Percentiles rank a stretch among this genome's conserved stretches.
These are phyloP conservation scores for Botia kubotai DNA, from an alignment of 2,797 vertebrate genomes.

Conservation along the genomic window DNA sequence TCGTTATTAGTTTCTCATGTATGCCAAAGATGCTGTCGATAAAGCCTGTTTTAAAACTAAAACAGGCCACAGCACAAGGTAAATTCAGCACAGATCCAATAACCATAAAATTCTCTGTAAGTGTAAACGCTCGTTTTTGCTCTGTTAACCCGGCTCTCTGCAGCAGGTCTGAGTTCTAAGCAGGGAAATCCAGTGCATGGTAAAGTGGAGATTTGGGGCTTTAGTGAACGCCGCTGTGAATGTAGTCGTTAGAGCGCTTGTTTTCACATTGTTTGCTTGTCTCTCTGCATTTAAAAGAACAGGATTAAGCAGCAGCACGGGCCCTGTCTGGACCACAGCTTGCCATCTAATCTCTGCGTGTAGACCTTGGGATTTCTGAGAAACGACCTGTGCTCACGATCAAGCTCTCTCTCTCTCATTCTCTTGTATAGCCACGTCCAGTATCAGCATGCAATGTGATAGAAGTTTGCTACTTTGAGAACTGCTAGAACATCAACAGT, in stretches of 20 bases:
- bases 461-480: slow-evolving; percentile 9
- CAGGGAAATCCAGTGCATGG: slow-evolving; percentile 31
- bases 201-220: slow-evolving; percentile 37
- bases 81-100: background rate
- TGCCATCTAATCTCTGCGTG: slow-evolving; percentile 9
- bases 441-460: slow-evolving; percentile 34
- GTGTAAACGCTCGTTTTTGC: background rate
- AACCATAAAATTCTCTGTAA: background rate
- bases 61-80: background rate
- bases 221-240: slow-evolving; percentile 31
- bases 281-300: slow-evolving; percentile 33
- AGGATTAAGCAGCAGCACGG: slow-evolving; percentile 41
- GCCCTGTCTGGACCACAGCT: slow-evolving; percentile 30
- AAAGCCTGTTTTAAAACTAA: background rate
- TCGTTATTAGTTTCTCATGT: background rate
- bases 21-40: background rate
- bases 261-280: slow-evolving; percentile 44
- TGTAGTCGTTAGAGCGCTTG: slow-evolving; percentile 29
- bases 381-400: slow-evolving; percentile 19
- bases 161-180: slow-evolving; percentile 16
- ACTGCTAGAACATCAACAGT: slow-evolving; percentile 12
- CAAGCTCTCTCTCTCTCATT: no score
- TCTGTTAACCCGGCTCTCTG: slow-evolving; percentile 1
- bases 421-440: background rate
- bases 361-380: slow-evolving; percentile 34